These are phyloP conservation scores for Glyphotaelius pellucidus DNA, from an alignment of 2,888 invertebrate species.

Conservation along the genomic window DNA sequence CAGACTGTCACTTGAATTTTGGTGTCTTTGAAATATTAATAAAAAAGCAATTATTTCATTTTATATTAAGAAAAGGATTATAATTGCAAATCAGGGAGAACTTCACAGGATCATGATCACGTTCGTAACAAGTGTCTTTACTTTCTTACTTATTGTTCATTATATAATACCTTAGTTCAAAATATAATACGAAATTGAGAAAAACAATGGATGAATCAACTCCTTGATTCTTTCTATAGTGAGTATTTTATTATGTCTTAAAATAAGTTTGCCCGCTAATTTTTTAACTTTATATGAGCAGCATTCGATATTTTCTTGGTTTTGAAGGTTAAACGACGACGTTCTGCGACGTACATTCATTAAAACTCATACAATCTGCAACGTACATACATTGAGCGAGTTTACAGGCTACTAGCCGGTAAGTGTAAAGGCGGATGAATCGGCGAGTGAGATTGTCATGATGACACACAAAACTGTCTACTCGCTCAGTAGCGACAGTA, in stretches of 20 bases:
- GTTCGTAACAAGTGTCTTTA: background rate
- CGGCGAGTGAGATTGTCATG: too few species aligned
- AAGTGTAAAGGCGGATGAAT: too few species aligned
- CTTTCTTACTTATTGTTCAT: background rate
- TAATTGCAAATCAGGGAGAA: background rate
- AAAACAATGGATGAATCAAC: background rate
- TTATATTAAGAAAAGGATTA: background rate
- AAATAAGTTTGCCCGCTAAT: background rate
- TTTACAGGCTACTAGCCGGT: too few species aligned
- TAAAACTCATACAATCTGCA: too few species aligned
- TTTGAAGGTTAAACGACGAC: background rate
- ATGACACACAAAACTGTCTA: too few species aligned
- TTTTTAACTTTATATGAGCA: background rate
- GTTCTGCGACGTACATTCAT: background rate
- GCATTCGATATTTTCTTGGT: background rate
- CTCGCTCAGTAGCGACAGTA: too few species aligned
- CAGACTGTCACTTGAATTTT: background rate
- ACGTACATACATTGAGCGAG: too few species aligned
- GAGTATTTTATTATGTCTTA: background rate
- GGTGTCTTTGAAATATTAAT: background rate
- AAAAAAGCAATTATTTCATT: background rate
- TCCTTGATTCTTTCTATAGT: background rate
- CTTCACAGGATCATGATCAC: background rate
- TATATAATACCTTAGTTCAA: background rate
- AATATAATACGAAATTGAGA: background rate